Conservation (phyloP, 2,113 vertebrate genomes). For the Sinosuthora webbiana region DNA sequence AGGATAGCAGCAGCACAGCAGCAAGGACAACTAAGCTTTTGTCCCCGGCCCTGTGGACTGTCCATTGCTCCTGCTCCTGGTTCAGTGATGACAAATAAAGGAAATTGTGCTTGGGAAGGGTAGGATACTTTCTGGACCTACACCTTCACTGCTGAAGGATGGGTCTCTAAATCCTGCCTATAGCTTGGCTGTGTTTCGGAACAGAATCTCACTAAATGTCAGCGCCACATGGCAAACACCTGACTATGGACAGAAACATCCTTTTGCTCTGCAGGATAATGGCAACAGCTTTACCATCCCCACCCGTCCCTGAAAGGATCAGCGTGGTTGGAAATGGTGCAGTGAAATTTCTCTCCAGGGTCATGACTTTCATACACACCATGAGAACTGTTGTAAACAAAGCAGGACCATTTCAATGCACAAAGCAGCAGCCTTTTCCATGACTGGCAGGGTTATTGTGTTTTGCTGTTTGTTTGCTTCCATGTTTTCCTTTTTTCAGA, state of each 20-base stretch:
- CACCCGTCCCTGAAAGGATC: not conserved
- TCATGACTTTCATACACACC: not conserved
- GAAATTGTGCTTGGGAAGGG: not conserved
- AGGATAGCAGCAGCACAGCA: not conserved
- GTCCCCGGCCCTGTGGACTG: not conserved
- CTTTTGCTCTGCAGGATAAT: not conserved
- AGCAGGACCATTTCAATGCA: not conserved
- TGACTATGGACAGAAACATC: not conserved
- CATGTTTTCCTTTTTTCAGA: not conserved
- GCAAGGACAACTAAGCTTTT: not conserved
- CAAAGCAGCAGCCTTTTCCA: not conserved
- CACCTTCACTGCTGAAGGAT: not conserved
- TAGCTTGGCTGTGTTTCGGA: not conserved
- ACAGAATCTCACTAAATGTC: not conserved
- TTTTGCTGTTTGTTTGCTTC: not conserved
- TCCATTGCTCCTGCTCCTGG: not conserved
- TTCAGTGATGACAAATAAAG: not conserved
- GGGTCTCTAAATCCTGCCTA: not conserved
- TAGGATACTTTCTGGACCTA: too few relatives aligned
- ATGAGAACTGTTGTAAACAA: not conserved
- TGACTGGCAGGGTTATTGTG: not conserved
- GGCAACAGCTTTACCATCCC: not conserved
- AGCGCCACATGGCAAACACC: fast-evolving
- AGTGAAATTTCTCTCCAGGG: not conserved
- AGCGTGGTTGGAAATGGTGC: not conserved